Percentiles rank a stretch among this genome's conserved stretches.
phyloP scores from a whole-genome alignment of 2,888 invertebrate genomes.

The Steinernema scapterisci region DNA sequence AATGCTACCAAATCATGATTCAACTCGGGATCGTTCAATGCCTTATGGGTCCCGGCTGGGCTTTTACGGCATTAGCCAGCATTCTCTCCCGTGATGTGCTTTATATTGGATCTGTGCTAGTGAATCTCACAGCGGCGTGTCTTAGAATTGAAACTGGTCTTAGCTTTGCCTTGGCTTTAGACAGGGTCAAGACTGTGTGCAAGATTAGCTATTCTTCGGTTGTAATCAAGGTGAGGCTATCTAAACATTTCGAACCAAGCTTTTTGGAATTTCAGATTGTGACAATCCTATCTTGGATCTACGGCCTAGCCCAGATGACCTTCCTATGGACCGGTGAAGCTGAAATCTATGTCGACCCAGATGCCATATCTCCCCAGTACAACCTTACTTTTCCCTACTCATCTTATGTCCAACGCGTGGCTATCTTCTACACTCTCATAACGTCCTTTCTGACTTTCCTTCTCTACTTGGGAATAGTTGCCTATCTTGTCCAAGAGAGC shows the following conservation, averaged over 20 bases:
- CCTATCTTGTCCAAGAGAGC: background rate
- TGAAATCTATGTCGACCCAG: background rate
- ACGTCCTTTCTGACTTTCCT: background rate
- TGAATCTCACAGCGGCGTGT: background rate
- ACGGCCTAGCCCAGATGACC: background rate
- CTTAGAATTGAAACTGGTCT: slow-evolving; percentile 6
- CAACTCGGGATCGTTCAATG: slow-evolving; percentile 4
- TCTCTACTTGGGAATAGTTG: background rate
- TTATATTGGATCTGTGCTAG: background rate
- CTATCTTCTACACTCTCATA: background rate
- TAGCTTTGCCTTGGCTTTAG: background rate
- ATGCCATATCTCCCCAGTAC: background rate
- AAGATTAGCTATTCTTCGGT: background rate
- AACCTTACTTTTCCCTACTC: background rate
- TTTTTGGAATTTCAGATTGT: background rate
- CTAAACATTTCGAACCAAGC: background rate
- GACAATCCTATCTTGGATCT: background rate
- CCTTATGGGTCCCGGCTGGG: background rate
- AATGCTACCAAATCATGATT: background rate
- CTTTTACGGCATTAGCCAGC: background rate
- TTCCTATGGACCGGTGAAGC: background rate
- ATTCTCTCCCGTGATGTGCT: background rate
- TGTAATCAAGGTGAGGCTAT: background rate
- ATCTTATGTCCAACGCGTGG: background rate
- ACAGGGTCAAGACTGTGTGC: background rate